phyloP scores from a whole-genome alignment of 2,888 invertebrate genomes.

The Epistrophe grossulariae region DNA sequence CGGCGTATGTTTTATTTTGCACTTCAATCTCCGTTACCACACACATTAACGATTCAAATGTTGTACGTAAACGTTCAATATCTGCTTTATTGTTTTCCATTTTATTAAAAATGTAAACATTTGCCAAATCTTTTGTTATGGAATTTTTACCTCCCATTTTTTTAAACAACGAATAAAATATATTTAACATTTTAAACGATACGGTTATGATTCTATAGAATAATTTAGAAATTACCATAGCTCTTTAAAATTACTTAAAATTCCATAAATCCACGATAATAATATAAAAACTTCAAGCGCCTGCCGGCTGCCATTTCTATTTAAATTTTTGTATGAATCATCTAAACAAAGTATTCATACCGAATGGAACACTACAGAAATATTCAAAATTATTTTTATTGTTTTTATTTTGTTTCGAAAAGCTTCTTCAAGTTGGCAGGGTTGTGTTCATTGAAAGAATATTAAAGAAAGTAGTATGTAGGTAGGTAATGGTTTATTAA shows the following conservation, averaged over 20 bases:
- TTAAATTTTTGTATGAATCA: not conserved
- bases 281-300: too few relatives aligned
- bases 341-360: not conserved
- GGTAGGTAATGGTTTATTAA: too few relatives aligned
- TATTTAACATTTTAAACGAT: not conserved
- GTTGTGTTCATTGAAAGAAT: not conserved
- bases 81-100: constrained; percentile 30
- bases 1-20: not conserved
- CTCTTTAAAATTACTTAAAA: too few relatives aligned
- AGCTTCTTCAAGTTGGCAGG: not conserved
- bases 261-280: too few relatives aligned
- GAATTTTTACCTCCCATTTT: not conserved
- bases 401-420: not conserved
- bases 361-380: not conserved
- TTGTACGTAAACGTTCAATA: constrained; percentile 2
- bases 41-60: constrained; percentile 20
- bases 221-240: too few relatives aligned
- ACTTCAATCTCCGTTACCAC: constrained; percentile 7
- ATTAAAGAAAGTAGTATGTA: not conserved
- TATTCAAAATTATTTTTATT: not conserved
- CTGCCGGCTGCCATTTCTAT: not conserved
- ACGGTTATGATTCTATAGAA: too few relatives aligned
- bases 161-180: not conserved
- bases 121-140: not conserved
- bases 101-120: constrained; percentile 50